Evolutionary conservation across 2,797 vertebrate species (phyloP).

Genomic region (Cetoscarus ocellatus): DNA sequence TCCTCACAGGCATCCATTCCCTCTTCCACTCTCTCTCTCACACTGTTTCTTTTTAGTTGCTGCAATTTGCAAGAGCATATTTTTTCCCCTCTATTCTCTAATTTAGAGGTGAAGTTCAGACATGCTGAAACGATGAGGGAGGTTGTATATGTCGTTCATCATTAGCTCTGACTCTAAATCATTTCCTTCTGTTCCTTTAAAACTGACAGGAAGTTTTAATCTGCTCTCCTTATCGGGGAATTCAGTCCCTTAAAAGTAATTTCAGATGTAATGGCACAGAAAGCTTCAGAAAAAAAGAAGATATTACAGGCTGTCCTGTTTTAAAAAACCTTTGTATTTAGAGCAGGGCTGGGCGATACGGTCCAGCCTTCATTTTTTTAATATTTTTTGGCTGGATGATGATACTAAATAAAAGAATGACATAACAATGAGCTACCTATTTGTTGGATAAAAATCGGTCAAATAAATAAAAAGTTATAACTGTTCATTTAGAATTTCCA

Average conservation of each 20-base stretch:
- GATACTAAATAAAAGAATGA: too few relatives aligned
- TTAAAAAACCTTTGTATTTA: conserved; percentile 16
- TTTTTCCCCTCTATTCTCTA: conserved; percentile 19
- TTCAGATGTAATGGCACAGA: conserved; percentile 14
- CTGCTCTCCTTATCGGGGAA: neutral
- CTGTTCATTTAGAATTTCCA: too few relatives aligned
- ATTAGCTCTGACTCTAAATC: conserved; percentile 11
- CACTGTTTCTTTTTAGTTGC: conserved; percentile 49
- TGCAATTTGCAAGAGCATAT: conserved; percentile 42
- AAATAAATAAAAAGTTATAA: too few relatives aligned
- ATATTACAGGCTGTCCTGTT: conserved; percentile 19
- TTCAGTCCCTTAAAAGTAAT: conserved; percentile 18
- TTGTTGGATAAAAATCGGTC: too few relatives aligned
- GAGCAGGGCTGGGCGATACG: neutral
- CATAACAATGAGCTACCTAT: too few relatives aligned
- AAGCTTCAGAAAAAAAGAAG: neutral
- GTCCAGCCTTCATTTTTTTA: too few relatives aligned
- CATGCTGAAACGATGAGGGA: conserved; percentile 28
- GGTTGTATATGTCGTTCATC: conserved; percentile 22
- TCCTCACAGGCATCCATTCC: conserved; percentile 47
- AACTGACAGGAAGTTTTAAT: conserved; percentile 22
- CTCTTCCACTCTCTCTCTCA: conserved; percentile 35
- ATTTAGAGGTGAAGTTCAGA: conserved; percentile 41
- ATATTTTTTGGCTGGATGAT: too few relatives aligned
- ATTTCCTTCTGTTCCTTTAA: conserved; percentile 23